These are phyloP conservation scores for Struthidea cinerea DNA, from an alignment of 2,113 vertebrate species.

Conservation along the genomic window DNA sequence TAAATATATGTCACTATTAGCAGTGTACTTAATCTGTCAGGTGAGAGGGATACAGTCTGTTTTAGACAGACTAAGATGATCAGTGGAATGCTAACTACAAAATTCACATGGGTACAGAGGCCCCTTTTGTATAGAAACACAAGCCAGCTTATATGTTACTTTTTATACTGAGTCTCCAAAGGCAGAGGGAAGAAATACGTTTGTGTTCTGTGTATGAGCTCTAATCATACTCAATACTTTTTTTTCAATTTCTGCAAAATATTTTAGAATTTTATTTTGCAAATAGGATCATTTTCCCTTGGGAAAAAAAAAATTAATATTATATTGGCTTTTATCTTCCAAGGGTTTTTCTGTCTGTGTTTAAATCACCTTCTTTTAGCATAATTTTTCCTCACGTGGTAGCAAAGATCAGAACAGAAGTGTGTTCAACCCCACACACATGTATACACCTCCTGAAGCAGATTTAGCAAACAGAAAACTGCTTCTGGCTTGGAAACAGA, in stretches of 20 bases:
- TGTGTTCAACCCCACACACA: neutral
- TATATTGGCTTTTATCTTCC: neutral
- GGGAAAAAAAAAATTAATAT: neutral
- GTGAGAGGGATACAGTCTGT: neutral
- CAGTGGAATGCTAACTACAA: neutral
- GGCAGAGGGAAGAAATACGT: neutral
- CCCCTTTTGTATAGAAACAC: neutral
- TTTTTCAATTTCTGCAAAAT: neutral
- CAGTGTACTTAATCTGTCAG: conserved; percentile 10
- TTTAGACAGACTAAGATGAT: conserved; percentile 22
- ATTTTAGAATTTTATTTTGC: neutral
- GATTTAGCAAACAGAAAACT: neutral
- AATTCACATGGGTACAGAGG: neutral
- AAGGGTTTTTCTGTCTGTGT: neutral
- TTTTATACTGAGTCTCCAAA: neutral
- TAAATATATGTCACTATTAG: conserved; percentile 37
- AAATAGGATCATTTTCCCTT: neutral
- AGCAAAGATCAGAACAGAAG: neutral
- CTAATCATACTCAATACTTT: neutral
- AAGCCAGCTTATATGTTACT: neutral
- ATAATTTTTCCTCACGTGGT: neutral
- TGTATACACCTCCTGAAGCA: neutral
- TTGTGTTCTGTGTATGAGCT: neutral
- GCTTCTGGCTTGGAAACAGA: neutral
- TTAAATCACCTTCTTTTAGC: neutral